Evolutionary conservation across 2,888 invertebrate genomes (phyloP).

Genomic region (Acrobasis consociella): DNA sequence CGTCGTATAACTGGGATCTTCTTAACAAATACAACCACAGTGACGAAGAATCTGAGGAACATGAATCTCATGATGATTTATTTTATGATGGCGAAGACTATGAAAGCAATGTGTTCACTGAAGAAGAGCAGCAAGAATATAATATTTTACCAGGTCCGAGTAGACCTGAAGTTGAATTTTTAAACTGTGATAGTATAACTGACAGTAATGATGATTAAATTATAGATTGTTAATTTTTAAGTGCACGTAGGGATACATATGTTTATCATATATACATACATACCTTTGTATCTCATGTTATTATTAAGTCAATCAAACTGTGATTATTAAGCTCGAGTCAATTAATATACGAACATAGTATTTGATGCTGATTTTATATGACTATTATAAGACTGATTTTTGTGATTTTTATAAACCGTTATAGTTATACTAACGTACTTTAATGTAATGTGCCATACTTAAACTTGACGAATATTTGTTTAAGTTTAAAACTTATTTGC

Average conservation of each 20-base stretch:
- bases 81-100: conserved; percentile 2
- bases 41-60: conserved; percentile 6
- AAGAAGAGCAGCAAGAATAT: conserved; percentile 6
- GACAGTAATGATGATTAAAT: conserved; percentile 5
- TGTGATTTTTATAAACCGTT: conserved; percentile 3
- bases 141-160: conserved; percentile 10
- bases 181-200: conserved; percentile 5
- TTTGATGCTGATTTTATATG: neutral
- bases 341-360: conserved; percentile 1
- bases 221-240: neutral
- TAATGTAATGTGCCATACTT: neutral
- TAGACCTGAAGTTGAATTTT: conserved; percentile 11
- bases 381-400: neutral
- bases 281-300: conserved; percentile 5
- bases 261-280: conserved; percentile 8
- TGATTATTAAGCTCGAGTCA: conserved; percentile 9
- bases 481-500: too few species aligned
- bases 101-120: neutral
- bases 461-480: neutral
- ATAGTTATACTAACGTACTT: neutral
- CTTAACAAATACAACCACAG: conserved; percentile 6
- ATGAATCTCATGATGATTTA: conserved; percentile 11
- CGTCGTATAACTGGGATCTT: conserved; percentile 14
- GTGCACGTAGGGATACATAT: too few species aligned
- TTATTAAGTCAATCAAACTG: conserved; percentile 10